Conservation (phyloP, 2,113 vertebrate species). For the Callithrix jacchus region DNA sequence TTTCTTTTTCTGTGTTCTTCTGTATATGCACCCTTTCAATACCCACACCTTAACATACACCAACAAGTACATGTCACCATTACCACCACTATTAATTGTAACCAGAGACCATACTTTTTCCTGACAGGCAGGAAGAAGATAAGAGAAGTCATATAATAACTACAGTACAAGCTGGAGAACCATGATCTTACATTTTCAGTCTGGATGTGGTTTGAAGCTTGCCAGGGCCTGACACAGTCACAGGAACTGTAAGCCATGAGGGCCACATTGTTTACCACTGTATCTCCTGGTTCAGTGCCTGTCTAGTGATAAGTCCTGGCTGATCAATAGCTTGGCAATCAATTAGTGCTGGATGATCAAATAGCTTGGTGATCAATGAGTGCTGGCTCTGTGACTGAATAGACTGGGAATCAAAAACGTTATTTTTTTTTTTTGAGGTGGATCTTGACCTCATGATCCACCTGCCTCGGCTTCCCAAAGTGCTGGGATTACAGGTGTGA, state of each 20-base stretch:
- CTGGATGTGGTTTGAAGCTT: neutral
- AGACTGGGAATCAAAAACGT: neutral
- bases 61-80: neutral
- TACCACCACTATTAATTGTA: neutral
- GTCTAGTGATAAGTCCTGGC: neutral
- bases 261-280: neutral
- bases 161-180: neutral
- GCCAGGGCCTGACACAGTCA: neutral
- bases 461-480: too few species aligned
- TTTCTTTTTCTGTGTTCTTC: neutral
- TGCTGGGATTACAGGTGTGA: too few species aligned
- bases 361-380: neutral
- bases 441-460: too few species aligned
- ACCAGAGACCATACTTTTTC: neutral
- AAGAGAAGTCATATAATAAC: neutral
- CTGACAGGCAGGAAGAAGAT: neutral
- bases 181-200: neutral
- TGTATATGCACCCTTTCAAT: neutral
- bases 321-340: neutral
- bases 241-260: neutral
- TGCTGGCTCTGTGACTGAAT: neutral
- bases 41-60: neutral
- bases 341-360: neutral
- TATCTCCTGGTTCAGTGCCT: neutral
- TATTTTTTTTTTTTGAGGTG: neutral